Percentiles rank a stretch among this genome's conserved stretches.
phyloP scores from a whole-genome alignment of 2,888 invertebrate genomes.

The Miltochrista miniata region DNA sequence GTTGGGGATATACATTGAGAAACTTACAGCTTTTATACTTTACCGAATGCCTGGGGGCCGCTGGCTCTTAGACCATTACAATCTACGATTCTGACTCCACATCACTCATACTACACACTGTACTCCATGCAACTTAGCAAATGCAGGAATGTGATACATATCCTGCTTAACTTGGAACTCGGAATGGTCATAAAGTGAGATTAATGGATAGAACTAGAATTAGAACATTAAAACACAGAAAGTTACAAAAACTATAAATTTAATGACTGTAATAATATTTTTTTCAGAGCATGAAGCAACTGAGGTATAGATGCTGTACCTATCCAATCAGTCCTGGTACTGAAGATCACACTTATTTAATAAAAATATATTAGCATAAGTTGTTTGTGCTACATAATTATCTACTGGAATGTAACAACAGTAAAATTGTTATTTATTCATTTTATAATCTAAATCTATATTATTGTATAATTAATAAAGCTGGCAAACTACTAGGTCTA shows the following conservation, averaged over 20 bases:
- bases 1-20: too few relatives aligned
- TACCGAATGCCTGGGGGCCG: too few relatives aligned
- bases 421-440: conserved; percentile 58
- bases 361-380: conserved; percentile 26
- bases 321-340: conserved; percentile 32
- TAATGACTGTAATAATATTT: background rate
- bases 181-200: too few relatives aligned
- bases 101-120: too few relatives aligned
- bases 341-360: conserved; percentile 34
- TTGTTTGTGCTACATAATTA: conserved; percentile 34
- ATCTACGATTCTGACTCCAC: too few relatives aligned
- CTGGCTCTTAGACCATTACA: too few relatives aligned
- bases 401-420: conserved; percentile 40
- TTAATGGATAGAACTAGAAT: too few relatives aligned
- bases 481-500: conserved; percentile 42
- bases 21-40: too few relatives aligned
- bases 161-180: too few relatives aligned
- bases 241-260: background rate
- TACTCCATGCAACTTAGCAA: too few relatives aligned
- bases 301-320: conserved; percentile 27
- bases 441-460: conserved; percentile 43
- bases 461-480: conserved; percentile 28
- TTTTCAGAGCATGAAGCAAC: conserved; percentile 58
- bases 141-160: too few relatives aligned
- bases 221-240: too few relatives aligned